Evolutionary conservation across 2,797 vertebrate genomes (phyloP), one percentile per base, ranked within the genome.

Genomic region (Propithecus perrieri): DNA sequence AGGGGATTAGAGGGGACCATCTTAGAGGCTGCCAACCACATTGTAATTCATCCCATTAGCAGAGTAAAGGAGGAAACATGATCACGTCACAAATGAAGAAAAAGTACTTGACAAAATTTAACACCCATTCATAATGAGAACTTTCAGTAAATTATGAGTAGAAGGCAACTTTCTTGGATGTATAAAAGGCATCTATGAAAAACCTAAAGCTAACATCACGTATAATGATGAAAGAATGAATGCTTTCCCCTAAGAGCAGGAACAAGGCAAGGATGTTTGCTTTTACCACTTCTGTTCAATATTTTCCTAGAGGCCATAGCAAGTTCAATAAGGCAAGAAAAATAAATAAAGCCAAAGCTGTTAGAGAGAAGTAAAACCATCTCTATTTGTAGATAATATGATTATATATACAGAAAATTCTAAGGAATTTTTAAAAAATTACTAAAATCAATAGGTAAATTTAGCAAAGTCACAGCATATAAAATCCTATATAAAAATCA

Each of bases 281-380:
- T 46, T 46, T 63, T 5, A 76, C 46, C 10, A 15, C 0, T 71
- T 57, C 72, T n/a, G 17, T 33, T 57, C 3, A 11, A 35, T 20
- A n/a, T 18, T 55, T 41, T 20, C 41, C 61, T 69, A 84, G 59
- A 84, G 41, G 41, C 75, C 26, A 38, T 3, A 61, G 59, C 67
- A 95, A 87, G 59, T 38, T 74, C 57, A 92, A 59, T 30, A 69
- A 87, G 83, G n/a, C 57, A 78, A 61, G 7, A 84, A 88, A 92
- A 92, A 50, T 10, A 76, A 75, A 75, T 28, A 84, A 59, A 84
- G 41, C 20, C 61, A 69, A 67, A 76, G 50, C 41, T 33, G 69
- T 22, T 57, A 46, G 17, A 33, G 61, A 74, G 24, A 89, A 85
- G 28, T 80, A 7, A 85, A 79, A 28, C 41, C 28, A 75, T 48